Percentiles rank a stretch among this genome's conserved stretches.
These are phyloP conservation scores for Amiota mariae DNA, from an alignment of 2,888 invertebrate genomes.

Conservation along the genomic window DNA sequence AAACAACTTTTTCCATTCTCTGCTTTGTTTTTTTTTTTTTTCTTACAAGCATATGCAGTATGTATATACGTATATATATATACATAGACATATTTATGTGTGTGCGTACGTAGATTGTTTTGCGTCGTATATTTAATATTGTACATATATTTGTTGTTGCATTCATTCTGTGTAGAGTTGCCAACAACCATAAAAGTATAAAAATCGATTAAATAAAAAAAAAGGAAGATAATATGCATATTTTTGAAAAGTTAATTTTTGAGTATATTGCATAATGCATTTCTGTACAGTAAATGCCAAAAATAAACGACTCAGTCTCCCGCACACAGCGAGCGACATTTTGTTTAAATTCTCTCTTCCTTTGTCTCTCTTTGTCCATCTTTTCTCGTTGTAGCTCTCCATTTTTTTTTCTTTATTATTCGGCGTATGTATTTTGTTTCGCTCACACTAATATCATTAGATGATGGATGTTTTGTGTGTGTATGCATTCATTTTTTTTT, in stretches of 20 bases:
- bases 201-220: conserved; percentile 1
- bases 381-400: conserved; percentile 28
- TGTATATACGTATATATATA: conserved; percentile 32
- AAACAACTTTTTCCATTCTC: conserved; percentile 33
- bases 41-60: conserved; percentile 29
- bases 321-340: background rate
- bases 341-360: background rate
- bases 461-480: background rate
- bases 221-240: background rate
- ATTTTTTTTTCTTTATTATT: conserved; percentile 19
- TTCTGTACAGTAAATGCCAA: background rate
- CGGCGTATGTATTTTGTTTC: background rate
- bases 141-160: conserved; percentile 26
- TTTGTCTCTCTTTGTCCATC: conserved; percentile 22
- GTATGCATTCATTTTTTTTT: conserved; percentile 19
- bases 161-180: conserved; percentile 25
- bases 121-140: conserved; percentile 31
- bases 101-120: conserved; percentile 28
- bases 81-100: conserved; percentile 14
- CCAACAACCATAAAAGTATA: conserved; percentile 28
- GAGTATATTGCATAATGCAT: conserved; percentile 32
- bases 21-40: conserved; percentile 8
- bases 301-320: background rate
- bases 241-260: conserved; percentile 18
- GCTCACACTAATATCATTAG: too few relatives aligned